Conservation (phyloP, 1,140 invertebrate genomes). For the Chrysomallon squamiferum region DNA sequence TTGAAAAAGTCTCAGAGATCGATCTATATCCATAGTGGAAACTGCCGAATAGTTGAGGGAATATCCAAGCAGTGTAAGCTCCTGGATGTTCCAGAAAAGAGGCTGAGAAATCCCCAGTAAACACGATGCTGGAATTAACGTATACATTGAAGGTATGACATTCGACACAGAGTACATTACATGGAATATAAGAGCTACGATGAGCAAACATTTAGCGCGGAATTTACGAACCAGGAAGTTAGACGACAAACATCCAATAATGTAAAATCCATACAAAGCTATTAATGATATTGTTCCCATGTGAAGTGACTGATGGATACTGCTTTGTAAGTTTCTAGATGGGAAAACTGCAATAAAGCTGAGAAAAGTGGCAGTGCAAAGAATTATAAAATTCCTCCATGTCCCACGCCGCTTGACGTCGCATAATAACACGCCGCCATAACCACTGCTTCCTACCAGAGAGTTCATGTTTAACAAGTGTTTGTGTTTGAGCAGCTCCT, state of each 20-base stretch:
- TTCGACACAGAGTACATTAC: constrained; percentile 35
- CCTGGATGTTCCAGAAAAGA: constrained; percentile 33
- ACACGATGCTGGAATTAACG: constrained; percentile 31
- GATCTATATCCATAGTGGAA: constrained; percentile 21
- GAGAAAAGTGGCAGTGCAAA: constrained; percentile 34
- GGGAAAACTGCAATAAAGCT: constrained; percentile 33
- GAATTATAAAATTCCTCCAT: constrained; percentile 36
- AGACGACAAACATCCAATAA: constrained; percentile 29
- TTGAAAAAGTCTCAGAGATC: constrained; percentile 30
- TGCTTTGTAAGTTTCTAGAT: constrained; percentile 32
- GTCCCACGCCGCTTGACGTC: constrained; percentile 25
- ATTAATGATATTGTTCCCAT: constrained; percentile 33
- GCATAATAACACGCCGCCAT: constrained; percentile 11
- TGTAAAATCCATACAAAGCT: constrained; percentile 33
- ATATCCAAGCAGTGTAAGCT: constrained; percentile 29
- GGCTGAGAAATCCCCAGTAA: constrained; percentile 33
- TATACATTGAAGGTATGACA: constrained; percentile 34
- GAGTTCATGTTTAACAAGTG: constrained; percentile 14
- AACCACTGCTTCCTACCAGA: constrained; percentile 17
- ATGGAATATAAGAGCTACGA: constrained; percentile 32
- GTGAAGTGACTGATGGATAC: constrained; percentile 21
- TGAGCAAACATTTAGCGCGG: constrained; percentile 29
- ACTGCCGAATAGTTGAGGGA: constrained; percentile 27
- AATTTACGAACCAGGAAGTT: constrained; percentile 17
- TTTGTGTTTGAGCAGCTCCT: neutral